Evolutionary conservation across 2,888 invertebrate genomes (phyloP).

Genomic region (Himalopsyche anomala): DNA sequence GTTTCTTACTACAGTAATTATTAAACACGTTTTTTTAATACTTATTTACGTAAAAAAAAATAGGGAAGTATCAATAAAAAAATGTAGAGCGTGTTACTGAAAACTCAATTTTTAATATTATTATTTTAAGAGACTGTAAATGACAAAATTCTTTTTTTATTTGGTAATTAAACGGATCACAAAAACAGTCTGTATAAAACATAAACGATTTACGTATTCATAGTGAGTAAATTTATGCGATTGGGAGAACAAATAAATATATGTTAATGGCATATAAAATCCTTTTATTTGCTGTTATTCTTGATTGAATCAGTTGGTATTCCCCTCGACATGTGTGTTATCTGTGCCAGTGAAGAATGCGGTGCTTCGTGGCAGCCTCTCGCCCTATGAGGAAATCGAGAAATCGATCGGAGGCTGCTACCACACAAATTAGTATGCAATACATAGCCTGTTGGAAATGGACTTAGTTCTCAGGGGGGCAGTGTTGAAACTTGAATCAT

Average conservation of each 20-base stretch:
- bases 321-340: conserved; percentile 18
- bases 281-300: conserved; percentile 8
- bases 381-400: conserved; percentile 45
- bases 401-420: conserved; percentile 49
- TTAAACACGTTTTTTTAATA: too few species aligned
- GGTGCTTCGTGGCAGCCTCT: background rate
- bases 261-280: conserved; percentile 5
- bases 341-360: background rate
- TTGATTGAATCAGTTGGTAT: conserved; percentile 5
- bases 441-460: conserved; percentile 52
- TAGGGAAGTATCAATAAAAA: too few species aligned
- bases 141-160: too few species aligned
- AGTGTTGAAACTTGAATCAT: conserved; percentile 52
- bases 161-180: too few species aligned
- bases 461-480: conserved; percentile 48
- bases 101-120: too few species aligned
- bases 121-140: too few species aligned
- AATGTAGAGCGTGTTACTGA: too few species aligned
- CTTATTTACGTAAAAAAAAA: too few species aligned
- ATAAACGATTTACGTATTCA: background rate
- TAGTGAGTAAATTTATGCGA: background rate
- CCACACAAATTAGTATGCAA: conserved; percentile 56
- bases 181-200: too few species aligned
- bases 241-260: background rate
- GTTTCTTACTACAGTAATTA: too few species aligned